These are phyloP conservation scores for Microctenopoma steveboyesi DNA, from an alignment of 2,797 vertebrate species.

Conservation along the genomic window DNA sequence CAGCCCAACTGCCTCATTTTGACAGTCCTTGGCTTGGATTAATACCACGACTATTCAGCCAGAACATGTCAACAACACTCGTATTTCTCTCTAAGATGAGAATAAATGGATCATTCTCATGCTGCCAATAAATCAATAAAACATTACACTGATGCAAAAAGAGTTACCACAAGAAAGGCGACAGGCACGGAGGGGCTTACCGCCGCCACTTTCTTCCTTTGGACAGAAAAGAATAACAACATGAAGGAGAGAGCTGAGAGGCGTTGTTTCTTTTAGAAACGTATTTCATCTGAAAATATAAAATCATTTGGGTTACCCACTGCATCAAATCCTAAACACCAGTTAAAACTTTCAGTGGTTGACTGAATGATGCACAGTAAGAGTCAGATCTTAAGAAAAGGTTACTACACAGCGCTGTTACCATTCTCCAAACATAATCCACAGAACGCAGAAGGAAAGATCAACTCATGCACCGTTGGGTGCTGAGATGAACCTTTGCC, in stretches of 20 bases:
- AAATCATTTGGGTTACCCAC: constrained; percentile 16
- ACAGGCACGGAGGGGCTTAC: constrained; percentile 32
- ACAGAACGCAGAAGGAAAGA: constrained; percentile 7
- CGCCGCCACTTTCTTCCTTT: background rate
- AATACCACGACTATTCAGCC: constrained; percentile 71
- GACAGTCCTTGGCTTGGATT: constrained; percentile 69
- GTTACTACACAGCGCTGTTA: background rate
- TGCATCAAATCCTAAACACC: constrained; percentile 4
- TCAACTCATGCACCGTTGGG: constrained; percentile 38
- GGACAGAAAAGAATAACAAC: constrained; percentile 14
- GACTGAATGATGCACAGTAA: background rate
- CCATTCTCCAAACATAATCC: constrained; percentile 5
- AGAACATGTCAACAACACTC: constrained; percentile 65
- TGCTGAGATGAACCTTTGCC: constrained; percentile 43
- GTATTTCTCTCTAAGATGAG: constrained; percentile 70
- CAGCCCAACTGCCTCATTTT: constrained; percentile 51
- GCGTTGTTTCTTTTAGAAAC: constrained; percentile 11
- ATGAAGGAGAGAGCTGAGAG: constrained; percentile 8
- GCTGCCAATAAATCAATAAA: constrained; percentile 80
- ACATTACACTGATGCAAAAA: constrained; percentile 73
- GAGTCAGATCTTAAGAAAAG: background rate
- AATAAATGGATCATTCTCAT: constrained; percentile 75
- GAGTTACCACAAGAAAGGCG: constrained; percentile 63
- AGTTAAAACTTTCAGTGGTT: constrained; percentile 36
- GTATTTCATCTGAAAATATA: background rate